A percentile compares a stretch with the other conserved stretches of the same genome.
Conservation (phyloP, 2,113 vertebrate genomes). For the Pipra filicauda region DNA sequence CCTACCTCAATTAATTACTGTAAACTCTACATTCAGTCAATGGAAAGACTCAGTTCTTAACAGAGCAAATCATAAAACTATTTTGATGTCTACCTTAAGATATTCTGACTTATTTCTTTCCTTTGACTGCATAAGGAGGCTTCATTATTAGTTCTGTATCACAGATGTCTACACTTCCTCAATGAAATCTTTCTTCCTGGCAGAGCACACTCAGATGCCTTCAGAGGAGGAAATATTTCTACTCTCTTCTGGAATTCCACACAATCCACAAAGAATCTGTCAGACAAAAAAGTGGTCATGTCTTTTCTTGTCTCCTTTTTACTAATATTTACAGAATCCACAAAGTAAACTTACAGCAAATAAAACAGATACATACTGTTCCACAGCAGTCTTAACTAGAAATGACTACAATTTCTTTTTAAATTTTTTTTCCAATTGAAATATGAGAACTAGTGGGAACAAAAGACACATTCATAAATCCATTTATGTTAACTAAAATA, state of each 20-base stretch:
- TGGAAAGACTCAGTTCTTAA: background rate
- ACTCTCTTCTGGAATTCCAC: background rate
- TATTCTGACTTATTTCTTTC: background rate
- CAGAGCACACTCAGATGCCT: accelerated
- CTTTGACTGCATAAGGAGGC: background rate
- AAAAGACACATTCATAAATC: background rate
- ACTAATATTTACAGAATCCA: background rate
- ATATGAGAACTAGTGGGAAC: background rate
- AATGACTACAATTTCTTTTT: background rate
- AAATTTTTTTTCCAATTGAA: background rate
- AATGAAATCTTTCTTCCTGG: background rate
- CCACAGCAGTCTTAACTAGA: background rate
- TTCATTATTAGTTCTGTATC: background rate
- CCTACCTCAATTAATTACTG: background rate
- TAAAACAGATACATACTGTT: background rate
- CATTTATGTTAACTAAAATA: background rate
- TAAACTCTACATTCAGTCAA: background rate
- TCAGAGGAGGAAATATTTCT: background rate
- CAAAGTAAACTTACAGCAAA: background rate
- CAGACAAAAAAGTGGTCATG: background rate
- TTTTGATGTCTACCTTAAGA: background rate
- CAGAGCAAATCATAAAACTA: background rate
- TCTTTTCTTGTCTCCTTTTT: background rate
- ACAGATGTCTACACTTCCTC: background rate
- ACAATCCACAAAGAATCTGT: background rate